Conservation (phyloP, 2,888 invertebrate species). For the Crematogaster levior region DNA sequence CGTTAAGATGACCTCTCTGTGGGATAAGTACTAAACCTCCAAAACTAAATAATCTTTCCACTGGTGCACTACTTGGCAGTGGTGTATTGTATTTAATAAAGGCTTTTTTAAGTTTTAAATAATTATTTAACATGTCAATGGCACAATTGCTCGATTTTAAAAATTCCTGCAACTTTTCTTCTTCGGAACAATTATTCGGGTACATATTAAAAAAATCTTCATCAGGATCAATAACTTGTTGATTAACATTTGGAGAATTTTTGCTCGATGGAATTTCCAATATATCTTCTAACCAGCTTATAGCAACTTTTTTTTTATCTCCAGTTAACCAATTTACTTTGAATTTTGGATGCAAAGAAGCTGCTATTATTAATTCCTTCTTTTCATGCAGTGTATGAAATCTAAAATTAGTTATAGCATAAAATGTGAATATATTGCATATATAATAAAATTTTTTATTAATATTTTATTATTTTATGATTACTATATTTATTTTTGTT, state of each 20-base stretch:
- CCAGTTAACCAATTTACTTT: neutral
- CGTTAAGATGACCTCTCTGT: neutral
- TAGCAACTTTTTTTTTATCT: neutral
- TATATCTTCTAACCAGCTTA: neutral
- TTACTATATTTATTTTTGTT: too few species aligned
- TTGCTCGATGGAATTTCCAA: neutral
- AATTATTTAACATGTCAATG: neutral
- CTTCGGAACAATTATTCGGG: neutral
- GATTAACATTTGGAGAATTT: neutral
- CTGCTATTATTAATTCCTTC: neutral
- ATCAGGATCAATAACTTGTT: neutral
- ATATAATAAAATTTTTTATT: neutral
- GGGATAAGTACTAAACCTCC: neutral
- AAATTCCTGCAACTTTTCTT: slow-evolving; percentile 4
- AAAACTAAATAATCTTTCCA: neutral
- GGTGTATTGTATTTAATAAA: neutral
- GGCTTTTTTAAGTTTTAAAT: neutral
- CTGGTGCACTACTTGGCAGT: neutral
- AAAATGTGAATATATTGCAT: too few species aligned
- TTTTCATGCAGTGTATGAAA: neutral
- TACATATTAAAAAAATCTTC: neutral
- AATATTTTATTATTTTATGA: neutral
- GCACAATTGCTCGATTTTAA: neutral
- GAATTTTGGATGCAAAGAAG: neutral
- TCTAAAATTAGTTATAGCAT: neutral